A percentile compares a stretch with the other conserved stretches of the same genome.
phyloP scores from a whole-genome alignment of 2,888 invertebrate genomes.

The Apomyelois bistriatella region DNA sequence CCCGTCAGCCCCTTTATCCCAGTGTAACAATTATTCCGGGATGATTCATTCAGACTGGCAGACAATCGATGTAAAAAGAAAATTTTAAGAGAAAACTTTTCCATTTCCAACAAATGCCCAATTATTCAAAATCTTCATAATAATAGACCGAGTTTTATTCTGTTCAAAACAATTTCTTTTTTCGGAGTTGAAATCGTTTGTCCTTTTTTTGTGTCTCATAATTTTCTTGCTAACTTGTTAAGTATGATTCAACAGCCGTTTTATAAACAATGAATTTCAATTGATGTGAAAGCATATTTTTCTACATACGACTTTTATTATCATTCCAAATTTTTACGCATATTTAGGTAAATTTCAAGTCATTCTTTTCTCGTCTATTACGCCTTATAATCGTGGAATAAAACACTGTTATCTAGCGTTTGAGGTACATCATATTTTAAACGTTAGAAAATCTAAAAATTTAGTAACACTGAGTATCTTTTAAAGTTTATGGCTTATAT shows the following conservation, averaged over 20 bases:
- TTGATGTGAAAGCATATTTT: too few relatives aligned
- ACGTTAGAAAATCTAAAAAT: too few relatives aligned
- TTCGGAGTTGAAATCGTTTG: neutral
- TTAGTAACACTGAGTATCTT: too few relatives aligned
- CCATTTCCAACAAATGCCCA: constrained; percentile 7
- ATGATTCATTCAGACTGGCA: constrained; percentile 10
- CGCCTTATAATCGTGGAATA: too few relatives aligned
- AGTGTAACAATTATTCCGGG: constrained; percentile 9
- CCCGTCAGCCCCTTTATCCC: neutral
- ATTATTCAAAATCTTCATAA: constrained; percentile 6
- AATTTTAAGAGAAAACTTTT: constrained; percentile 11
- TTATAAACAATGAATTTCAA: too few relatives aligned
- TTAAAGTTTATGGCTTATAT: too few relatives aligned
- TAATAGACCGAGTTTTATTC: constrained; percentile 2
- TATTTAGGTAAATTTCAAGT: too few relatives aligned
- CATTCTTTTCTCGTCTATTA: too few relatives aligned
- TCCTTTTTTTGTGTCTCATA: neutral
- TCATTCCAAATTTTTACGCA: too few relatives aligned
- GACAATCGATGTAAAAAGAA: constrained; percentile 6
- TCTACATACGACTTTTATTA: too few relatives aligned
- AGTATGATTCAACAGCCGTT: neutral
- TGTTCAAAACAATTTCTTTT: neutral
- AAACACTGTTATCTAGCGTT: too few relatives aligned
- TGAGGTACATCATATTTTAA: too few relatives aligned
- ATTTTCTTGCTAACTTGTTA: neutral